Conservation (phyloP, 2,113 vertebrate genomes). For the Gulo gulo region DNA sequence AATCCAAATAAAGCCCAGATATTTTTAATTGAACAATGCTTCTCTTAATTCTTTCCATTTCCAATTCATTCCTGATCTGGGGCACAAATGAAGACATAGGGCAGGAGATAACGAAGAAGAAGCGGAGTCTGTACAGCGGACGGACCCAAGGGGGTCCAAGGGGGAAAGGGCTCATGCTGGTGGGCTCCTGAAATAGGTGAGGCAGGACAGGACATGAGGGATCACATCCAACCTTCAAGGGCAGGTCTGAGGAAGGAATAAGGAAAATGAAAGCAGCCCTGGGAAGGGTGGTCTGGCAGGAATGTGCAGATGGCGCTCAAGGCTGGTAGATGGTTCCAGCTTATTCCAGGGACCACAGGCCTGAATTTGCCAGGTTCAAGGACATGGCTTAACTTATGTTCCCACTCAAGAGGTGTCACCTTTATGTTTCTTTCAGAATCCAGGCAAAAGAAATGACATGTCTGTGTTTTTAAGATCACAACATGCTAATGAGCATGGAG, state of each 20-base stretch:
- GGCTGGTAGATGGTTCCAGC: not conserved
- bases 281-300: not conserved
- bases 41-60: not conserved
- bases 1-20: not conserved
- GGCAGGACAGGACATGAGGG: not conserved
- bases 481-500: not conserved
- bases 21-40: not conserved
- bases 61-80: not conserved
- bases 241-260: not conserved
- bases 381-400: not conserved
- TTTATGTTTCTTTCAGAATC: not conserved
- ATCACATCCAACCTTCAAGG: not conserved
- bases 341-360: not conserved
- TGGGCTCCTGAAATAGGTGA: not conserved
- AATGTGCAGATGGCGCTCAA: not conserved
- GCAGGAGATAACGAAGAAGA: not conserved
- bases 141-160: fast-evolving
- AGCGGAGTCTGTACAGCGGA: fast-evolving
- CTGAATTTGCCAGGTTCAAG: not conserved
- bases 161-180: fast-evolving
- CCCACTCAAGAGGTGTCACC: not conserved
- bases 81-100: not conserved
- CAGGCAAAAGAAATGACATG: not conserved
- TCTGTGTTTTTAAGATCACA: not conserved
- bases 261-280: not conserved